Evolutionary conservation across 1,140 invertebrate species (phyloP).

Genomic region (Patella vulgata): DNA sequence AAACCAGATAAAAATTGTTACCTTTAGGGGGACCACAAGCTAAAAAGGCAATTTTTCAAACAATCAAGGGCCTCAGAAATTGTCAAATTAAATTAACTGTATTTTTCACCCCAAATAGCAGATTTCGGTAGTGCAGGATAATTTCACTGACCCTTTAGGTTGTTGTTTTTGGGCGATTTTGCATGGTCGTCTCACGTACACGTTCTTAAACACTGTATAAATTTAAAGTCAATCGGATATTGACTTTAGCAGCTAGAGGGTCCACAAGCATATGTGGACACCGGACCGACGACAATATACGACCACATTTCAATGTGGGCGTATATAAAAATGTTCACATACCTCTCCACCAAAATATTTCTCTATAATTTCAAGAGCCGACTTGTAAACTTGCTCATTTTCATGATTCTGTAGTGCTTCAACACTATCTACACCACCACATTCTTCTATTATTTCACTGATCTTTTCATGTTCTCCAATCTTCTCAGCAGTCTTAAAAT

Average conservation of each 20-base stretch:
- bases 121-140: no score
- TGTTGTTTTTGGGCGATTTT: not conserved
- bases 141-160: not conserved
- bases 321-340: no score
- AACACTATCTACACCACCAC: slow-evolving; percentile 90
- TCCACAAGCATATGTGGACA: not conserved
- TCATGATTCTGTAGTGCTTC: slow-evolving; percentile 97
- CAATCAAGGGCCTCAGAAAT: no score
- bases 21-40: no score
- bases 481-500: slow-evolving; percentile 55
- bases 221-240: no score
- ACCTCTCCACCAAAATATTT: slow-evolving; percentile 79
- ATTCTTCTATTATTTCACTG: slow-evolving; percentile 61
- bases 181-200: not conserved
- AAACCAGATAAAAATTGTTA: no score
- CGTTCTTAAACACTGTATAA: no score
- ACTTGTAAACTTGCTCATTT: slow-evolving; percentile 95
- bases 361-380: slow-evolving; percentile 96
- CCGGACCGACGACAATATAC: no score
- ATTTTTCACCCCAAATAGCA: no score
- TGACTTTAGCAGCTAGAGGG: not conserved
- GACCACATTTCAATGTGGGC: no score
- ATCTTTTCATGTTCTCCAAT: slow-evolving; percentile 51
- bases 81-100: no score
- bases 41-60: no score